Evolutionary conservation across 1,140 invertebrate genomes (phyloP), one percentile per base, ranked within the genome.

Genomic region (Lordiphosa mommai): DNA sequence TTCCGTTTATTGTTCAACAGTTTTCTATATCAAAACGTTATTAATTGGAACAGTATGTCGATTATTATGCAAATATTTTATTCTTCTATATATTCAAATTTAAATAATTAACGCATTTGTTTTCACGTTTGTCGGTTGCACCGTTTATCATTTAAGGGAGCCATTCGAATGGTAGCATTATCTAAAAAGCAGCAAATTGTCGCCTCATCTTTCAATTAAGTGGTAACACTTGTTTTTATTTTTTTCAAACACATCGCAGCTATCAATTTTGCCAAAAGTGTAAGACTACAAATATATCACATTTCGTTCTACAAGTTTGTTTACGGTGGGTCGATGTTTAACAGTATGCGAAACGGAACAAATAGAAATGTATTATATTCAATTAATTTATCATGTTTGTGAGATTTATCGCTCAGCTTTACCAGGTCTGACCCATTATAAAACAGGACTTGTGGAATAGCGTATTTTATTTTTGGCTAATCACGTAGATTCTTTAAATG

Each of bases 31-130:
- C 23, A 7, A 27, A 27, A 7, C 6, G 2, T 32, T 10, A 33
- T 33, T 47, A 47, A 47, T 47, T 47, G 13, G 13, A 16, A 43
- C 40, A 43, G 5, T 29, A 12, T 13, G 27, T 43, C 10, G 20
- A 43, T 23, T 41, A 40, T 40, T 23, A 40, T 12, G 16, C 9
- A 40, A 40, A 40, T 20, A 1, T 27, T 38, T 1, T 40, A 46
- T 29, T n/a, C n/a, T n/a, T n/a, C n/a, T n/a, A n/a, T n/a, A n/a
- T n/a, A n/a, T n/a, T 30, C 37, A 44, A 38, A 40, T 68, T 67
- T 51, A 53, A 38, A 67, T 67, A 67, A 59, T 59, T 51, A 59
- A 59, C 53, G 55, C 47, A 68, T 68, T 68, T 67, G 40, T 68
- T 51, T 67, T 46, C 12, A 67, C 64, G 53, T 64, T 64, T 59